Evolutionary conservation across 1,140 invertebrate species (phyloP).

Genomic region (Phymastichus coffea): DNA sequence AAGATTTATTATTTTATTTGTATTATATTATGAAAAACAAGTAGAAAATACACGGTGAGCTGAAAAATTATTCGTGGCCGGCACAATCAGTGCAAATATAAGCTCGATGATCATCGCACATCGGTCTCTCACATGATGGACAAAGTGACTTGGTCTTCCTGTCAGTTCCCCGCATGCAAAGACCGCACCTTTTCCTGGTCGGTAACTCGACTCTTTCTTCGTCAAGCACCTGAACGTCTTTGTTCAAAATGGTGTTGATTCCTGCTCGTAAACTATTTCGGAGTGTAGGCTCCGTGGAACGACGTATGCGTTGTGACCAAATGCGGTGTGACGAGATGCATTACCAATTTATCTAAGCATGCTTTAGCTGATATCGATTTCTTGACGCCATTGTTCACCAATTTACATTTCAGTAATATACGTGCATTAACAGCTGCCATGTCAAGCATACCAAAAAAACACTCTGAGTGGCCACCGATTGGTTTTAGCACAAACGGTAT

Average conservation of each 20-base stretch:
- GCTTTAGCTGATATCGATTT: too few species aligned
- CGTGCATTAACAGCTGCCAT: slow-evolving; percentile 25
- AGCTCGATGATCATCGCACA: too few species aligned
- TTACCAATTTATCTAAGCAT: too few species aligned
- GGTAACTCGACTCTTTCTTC: neutral
- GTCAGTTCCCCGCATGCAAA: slow-evolving; percentile 12
- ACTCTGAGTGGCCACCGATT: slow-evolving; percentile 52
- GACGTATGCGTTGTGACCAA: too few species aligned
- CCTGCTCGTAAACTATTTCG: slow-evolving; percentile 2
- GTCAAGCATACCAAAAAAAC: slow-evolving; percentile 28
- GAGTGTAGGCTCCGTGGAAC: neutral
- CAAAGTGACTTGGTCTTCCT: slow-evolving; percentile 10
- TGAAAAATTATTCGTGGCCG: neutral
- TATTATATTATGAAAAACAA: too few species aligned
- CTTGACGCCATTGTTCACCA: neutral
- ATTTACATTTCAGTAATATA: slow-evolving; percentile 8
- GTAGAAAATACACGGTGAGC: too few species aligned
- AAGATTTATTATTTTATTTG: too few species aligned
- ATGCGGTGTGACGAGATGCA: slow-evolving; percentile 10
- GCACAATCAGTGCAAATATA: slow-evolving; percentile 14
- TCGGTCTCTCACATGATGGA: too few species aligned
- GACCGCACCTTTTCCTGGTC: too few species aligned
- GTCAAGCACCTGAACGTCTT: neutral
- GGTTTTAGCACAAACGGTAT: too few species aligned
- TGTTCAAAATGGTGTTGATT: slow-evolving; percentile 12